These are phyloP conservation scores for Trachythela sp. DNA, from an alignment of 64 coral and sea anemone species.

Conservation along the genomic window DNA sequence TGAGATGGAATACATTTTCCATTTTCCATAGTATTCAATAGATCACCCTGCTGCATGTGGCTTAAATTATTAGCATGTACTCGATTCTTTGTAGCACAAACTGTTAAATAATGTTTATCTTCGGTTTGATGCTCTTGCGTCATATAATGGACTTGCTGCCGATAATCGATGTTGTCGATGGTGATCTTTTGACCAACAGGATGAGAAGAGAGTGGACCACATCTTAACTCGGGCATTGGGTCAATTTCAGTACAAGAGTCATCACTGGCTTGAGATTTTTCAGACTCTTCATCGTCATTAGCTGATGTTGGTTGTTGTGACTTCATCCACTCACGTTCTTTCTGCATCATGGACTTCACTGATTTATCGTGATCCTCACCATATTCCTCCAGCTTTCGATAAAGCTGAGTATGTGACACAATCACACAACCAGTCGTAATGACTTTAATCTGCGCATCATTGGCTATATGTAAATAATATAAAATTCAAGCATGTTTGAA, in stretches of 20 bases:
- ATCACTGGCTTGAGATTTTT: neutral
- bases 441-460: neutral
- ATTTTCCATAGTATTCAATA: constrained; percentile 13
- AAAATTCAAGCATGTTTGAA: too few species aligned
- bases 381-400: constrained; percentile 56
- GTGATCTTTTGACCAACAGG: neutral
- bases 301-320: neutral
- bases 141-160: neutral
- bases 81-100: neutral
- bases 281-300: neutral
- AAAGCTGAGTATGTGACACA: neutral
- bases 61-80: neutral
- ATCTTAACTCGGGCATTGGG: neutral
- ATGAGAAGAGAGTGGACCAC: neutral
- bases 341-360: neutral
- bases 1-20: constrained; percentile 32
- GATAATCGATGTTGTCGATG: neutral
- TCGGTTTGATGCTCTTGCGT: neutral
- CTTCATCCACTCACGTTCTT: neutral
- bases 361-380: constrained; percentile 33
- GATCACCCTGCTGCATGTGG: neutral
- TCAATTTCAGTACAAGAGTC: neutral
- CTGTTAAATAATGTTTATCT: neutral
- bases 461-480: neutral
- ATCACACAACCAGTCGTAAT: neutral